A percentile compares a stretch with the other conserved stretches of the same genome.
These are phyloP conservation scores for Tetrao urogallus DNA, from an alignment of 2,113 vertebrate species.

Conservation along the genomic window DNA sequence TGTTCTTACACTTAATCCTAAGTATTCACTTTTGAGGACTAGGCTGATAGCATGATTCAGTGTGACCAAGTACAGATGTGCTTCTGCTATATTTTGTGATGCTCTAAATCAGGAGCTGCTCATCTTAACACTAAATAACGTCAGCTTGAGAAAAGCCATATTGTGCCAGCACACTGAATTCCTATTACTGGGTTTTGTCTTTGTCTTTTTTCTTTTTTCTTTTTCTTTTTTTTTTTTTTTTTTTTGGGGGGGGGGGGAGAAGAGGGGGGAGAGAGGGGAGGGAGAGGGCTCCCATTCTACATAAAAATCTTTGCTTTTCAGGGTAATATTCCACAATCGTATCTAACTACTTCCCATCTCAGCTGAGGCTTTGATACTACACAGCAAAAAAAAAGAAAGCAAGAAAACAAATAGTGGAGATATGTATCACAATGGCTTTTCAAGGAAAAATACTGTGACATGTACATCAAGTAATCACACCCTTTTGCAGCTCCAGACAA, in stretches of 20 bases:
- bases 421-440: neutral
- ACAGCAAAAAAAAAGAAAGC: neutral
- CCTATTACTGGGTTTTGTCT: neutral
- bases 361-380: neutral
- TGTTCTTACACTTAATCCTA: neutral
- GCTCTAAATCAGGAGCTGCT: neutral
- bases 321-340: neutral
- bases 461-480: neutral
- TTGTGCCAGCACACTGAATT: neutral
- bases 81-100: neutral
- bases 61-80: neutral
- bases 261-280: too few relatives aligned
- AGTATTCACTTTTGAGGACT: neutral
- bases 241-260: too few relatives aligned
- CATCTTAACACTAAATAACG: neutral
- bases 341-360: neutral
- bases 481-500: neutral
- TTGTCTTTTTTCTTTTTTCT: neutral
- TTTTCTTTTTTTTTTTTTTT: too few relatives aligned
- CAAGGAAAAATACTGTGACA: neutral
- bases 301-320: neutral
- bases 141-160: neutral
- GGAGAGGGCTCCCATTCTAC: neutral
- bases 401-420: neutral
- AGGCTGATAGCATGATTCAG: neutral